Base-by-base conservation (phyloP, 1,140 invertebrate species). In the Charaxes varanes region DNA sequence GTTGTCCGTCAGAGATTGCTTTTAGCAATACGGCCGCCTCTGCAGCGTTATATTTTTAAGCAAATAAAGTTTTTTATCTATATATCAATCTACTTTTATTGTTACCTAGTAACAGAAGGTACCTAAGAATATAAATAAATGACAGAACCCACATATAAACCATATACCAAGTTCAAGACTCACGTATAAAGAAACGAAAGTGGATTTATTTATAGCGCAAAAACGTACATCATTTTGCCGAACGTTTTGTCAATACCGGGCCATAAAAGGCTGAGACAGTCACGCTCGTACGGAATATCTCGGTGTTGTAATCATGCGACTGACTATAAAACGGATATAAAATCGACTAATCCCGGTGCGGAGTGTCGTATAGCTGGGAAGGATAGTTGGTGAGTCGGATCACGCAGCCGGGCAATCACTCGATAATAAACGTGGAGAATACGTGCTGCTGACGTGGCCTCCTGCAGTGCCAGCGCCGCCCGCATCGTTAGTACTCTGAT, bases 401-500 rank as follows among this genome's bases (percentile, higher is more conserved):
- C 78, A 82, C 78, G 78, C 71, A 71, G 68, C 47, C 51, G 52
- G 59, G 66, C 74, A 79, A 82, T 79, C 74, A 74, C 65, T 78
- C 59, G 59, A 78, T 76, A 77, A 72, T 79, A 79, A 76, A 82
- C 70, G 74, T 65, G 54, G 57, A 64, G 64, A 41, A 53, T 49
- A 79, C 77, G 74, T 81, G 73, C 49, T 71, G 72, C 73, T 79
- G 73, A 81, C 63, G 59, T 53, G 50, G 51, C 47, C 62, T 61
- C 54, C 63, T 63, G 58, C 50, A 68, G 57, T 44, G 47, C 52
- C 43, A 35, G 37, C 53, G 34, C 24, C 40, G 45, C 51, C 55
- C 45, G 38, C 26, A 12, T 30, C 11, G 17, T 31, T 17, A 17
- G 11, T 14, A 10, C 11, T 6, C 8, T 11, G 0, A 28, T 14